Conservation (phyloP, 1,140 invertebrate species). For the Drosophila nebulosa region DNA sequence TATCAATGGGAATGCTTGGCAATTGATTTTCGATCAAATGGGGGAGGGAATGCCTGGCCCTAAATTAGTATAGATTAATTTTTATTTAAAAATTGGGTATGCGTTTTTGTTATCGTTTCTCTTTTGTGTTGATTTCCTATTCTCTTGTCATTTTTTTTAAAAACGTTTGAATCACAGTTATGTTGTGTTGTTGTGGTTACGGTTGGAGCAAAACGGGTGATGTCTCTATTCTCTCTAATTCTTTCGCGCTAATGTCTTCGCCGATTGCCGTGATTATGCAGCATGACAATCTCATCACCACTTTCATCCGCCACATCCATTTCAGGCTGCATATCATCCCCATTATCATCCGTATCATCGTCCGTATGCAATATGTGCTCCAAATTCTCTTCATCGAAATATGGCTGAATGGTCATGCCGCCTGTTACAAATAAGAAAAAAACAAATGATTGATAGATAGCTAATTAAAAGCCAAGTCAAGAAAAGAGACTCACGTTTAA, state of each 20-base stretch:
- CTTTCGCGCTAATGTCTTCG: slow-evolving; percentile 61
- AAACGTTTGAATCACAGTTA: slow-evolving; percentile 74
- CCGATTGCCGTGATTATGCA: slow-evolving; percentile 64
- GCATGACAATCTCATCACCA: slow-evolving; percentile 82
- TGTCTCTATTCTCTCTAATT: background rate
- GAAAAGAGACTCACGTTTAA: slow-evolving; percentile 80
- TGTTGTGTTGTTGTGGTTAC: slow-evolving; percentile 52
- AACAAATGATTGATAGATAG: background rate
- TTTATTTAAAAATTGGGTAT: background rate
- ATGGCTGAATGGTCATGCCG: slow-evolving; percentile 79
- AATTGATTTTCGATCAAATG: background rate
- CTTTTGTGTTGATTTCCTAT: slow-evolving; percentile 2
- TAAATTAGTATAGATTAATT: background rate
- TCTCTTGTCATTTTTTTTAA: slow-evolving; percentile 32
- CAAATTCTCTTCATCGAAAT: slow-evolving; percentile 81
- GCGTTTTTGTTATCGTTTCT: slow-evolving; percentile 5
- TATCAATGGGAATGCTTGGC: background rate
- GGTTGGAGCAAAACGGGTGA: background rate
- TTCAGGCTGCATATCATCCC: slow-evolving; percentile 37
- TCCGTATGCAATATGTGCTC: slow-evolving; percentile 63
- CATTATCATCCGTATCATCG: slow-evolving; percentile 65
- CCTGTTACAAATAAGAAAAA: slow-evolving; percentile 22
- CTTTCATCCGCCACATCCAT: slow-evolving; percentile 68
- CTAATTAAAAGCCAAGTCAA: background rate
- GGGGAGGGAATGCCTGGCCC: background rate